Evolutionary conservation across 2,888 invertebrate species (phyloP), one percentile per base, ranked within the genome.

Genomic region (Dinocampus coccinellae): DNA sequence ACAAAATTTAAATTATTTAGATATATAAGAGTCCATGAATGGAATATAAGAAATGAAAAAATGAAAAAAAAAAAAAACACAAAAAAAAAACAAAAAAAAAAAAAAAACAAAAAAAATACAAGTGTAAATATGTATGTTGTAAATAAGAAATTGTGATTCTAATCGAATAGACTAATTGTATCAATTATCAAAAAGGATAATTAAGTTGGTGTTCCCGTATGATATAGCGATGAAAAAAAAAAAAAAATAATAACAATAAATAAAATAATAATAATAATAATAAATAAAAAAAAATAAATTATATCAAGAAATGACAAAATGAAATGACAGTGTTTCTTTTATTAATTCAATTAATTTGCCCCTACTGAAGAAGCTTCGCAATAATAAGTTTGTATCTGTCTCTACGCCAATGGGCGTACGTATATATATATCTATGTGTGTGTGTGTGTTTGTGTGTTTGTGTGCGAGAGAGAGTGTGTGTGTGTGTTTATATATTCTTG

Each of bases 91-190:
- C n/a, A n/a, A 62, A 42, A 1, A 53, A 53, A 24, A 13, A 3
- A 29, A 47, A 36, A 20, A 29, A 4, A n/a, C n/a, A 29, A 29
- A 52, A 26, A 13, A 29, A 42, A 57, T 61, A 69, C 57, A 67
- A 69, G 67, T 79, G 78, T 78, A 80, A 76, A 80, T 78, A 78
- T 70, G 69, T 58, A 26, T 60, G 80, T 80, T 84, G 85, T 79
- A 85, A 83, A 85, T 80, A 78, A 81, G 82, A 78, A 76, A 84
- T 80, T 86, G 85, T 86, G 85, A 85, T 85, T 84, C 79, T 78
- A 82, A 75, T 69, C 79, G 78, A 81, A 78, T 79, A 76, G 68
- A 70, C 29, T 73, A 72, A 61, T 73, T 42, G 39, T 67, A 22
- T 58, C 55, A 64, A 70, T 58, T 68, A 64, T 73, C 73, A 77